Evolutionary conservation across 2,888 invertebrate species (phyloP).

Genomic region (Pyrgus malvae): DNA sequence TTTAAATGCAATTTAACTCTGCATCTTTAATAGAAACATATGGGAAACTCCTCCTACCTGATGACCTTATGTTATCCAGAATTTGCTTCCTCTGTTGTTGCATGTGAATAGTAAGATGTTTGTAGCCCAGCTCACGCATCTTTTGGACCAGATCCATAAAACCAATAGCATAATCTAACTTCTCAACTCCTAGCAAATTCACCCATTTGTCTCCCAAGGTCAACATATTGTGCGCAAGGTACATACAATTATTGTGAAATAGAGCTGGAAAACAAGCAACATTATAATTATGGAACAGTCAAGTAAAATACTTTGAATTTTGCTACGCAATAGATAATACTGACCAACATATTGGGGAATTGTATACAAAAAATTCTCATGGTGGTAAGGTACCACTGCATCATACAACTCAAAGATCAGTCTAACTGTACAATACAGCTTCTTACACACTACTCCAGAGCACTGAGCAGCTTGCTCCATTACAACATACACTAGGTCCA

Average conservation of each 20-base stretch:
- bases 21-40: too few species aligned
- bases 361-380: slow-evolving; percentile 89
- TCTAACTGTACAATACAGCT: slow-evolving; percentile 86
- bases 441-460: slow-evolving; percentile 83
- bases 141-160: slow-evolving; percentile 86
- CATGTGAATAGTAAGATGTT: slow-evolving; percentile 87
- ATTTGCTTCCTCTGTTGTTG: slow-evolving; percentile 89
- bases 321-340: slow-evolving; percentile 33
- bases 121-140: slow-evolving; percentile 85
- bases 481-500: slow-evolving; percentile 84
- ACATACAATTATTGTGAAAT: slow-evolving; percentile 96
- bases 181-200: slow-evolving; percentile 79
- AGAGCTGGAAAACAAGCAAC: slow-evolving; percentile 81
- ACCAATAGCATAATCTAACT: slow-evolving; percentile 81
- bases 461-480: slow-evolving; percentile 85
- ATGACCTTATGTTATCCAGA: slow-evolving; percentile 87
- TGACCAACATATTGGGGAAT: slow-evolving; percentile 94
- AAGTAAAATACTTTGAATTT: background rate
- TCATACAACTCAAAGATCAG: slow-evolving; percentile 90
- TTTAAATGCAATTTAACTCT: too few species aligned
- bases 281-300: too few species aligned
- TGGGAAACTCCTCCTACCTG: too few species aligned
- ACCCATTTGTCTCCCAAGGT: slow-evolving; percentile 86
- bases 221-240: slow-evolving; percentile 87
- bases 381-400: slow-evolving; percentile 89